Evolutionary conservation across 2,888 invertebrate genomes (phyloP).

Genomic region (Drosophila ezoana): DNA sequence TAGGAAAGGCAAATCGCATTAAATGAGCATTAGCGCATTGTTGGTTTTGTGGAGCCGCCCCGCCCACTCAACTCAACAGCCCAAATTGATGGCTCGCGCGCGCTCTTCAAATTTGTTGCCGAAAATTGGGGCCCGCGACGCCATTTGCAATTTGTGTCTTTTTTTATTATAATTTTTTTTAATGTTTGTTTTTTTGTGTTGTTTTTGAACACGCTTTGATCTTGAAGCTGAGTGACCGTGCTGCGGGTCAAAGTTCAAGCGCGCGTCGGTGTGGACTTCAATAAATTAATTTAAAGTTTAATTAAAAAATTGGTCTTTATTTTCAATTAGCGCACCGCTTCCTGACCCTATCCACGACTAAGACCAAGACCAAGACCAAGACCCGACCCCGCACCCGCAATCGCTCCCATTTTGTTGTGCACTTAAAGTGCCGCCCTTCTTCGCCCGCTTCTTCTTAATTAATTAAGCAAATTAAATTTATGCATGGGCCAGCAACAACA

Average conservation of each 20-base stretch:
- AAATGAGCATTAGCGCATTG: constrained; percentile 79
- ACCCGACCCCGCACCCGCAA: not conserved
- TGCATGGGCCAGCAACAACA: constrained; percentile 60
- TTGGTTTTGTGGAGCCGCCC: constrained; percentile 55
- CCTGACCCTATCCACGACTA: constrained; percentile 5
- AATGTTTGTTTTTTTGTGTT: not conserved
- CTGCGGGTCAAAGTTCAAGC: constrained; percentile 65
- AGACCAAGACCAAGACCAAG: not conserved
- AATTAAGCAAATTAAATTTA: constrained; percentile 80
- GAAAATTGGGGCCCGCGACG: constrained; percentile 21
- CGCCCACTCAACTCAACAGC: not conserved
- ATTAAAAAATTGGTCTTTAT: constrained; percentile 80
- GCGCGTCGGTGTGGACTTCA: constrained; percentile 61
- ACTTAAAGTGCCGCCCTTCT: constrained; percentile 36
- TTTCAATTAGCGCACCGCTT: constrained; percentile 67
- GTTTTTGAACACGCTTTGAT: constrained; percentile 49
- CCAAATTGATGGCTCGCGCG: constrained; percentile 4
- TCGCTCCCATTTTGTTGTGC: not conserved
- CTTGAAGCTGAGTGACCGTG: constrained; percentile 54
- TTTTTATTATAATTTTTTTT: too few relatives aligned
- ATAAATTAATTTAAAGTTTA: constrained; percentile 81
- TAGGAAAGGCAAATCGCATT: constrained; percentile 73
- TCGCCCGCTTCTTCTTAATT: constrained; percentile 69
- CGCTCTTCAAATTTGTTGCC: not conserved
- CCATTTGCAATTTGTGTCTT: constrained; percentile 37